phyloP scores from a whole-genome alignment of 2,797 vertebrate genomes.

The Poecilia gillii region DNA sequence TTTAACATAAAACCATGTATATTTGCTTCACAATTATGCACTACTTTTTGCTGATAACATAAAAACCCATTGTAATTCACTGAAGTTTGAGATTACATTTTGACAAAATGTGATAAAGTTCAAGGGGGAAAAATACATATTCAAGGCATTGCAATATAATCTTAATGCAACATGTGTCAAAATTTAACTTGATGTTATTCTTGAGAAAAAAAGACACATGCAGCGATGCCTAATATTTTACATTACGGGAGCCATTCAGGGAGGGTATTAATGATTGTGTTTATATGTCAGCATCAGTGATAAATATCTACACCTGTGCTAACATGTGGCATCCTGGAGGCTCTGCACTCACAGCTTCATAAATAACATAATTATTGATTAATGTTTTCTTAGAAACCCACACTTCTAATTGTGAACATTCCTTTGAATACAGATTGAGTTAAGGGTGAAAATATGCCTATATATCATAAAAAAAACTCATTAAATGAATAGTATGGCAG shows the following conservation, averaged over 20 bases:
- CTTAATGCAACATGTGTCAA: constrained; percentile 9
- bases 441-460: background rate
- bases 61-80: background rate
- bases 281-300: constrained; percentile 38
- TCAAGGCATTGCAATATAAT: background rate
- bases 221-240: constrained; percentile 17
- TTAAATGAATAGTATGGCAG: constrained; percentile 14
- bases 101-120: background rate
- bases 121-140: background rate
- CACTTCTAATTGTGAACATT: background rate
- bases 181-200: constrained; percentile 35
- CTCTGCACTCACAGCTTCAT: constrained; percentile 33
- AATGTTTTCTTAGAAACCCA: constrained; percentile 27
- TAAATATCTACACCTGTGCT: constrained; percentile 40
- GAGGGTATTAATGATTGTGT: constrained; percentile 40
- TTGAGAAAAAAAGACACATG: constrained; percentile 14
- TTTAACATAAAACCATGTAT: background rate
- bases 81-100: background rate
- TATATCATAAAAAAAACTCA: constrained; percentile 9
- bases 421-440: constrained; percentile 1
- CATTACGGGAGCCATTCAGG: constrained; percentile 16
- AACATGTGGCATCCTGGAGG: constrained; percentile 54
- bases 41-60: background rate
- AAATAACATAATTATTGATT: constrained; percentile 22
- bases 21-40: background rate